A percentile compares a stretch with the other conserved stretches of the same genome.
Evolutionary conservation across 2,888 invertebrate species (phyloP).

Genomic region (Pharmacophagus antenor): DNA sequence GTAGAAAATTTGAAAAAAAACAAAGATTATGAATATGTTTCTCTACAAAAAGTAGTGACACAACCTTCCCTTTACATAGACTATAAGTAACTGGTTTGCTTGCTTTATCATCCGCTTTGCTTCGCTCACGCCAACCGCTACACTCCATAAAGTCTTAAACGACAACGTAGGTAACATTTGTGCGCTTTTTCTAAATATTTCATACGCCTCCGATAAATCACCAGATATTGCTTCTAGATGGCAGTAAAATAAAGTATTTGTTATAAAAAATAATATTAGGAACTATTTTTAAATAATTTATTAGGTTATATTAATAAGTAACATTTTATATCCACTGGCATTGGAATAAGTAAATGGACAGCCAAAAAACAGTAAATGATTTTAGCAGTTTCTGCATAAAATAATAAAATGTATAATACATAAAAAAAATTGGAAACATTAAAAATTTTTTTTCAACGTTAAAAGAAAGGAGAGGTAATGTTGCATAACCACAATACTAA

Average conservation of each 20-base stretch:
- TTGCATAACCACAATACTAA: no score
- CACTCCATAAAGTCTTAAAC: constrained; percentile 1
- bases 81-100: constrained; percentile 68
- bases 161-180: not conserved
- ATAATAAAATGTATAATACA: no score
- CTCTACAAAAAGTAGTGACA: constrained; percentile 48
- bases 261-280: not conserved
- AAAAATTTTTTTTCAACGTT: no score
- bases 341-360: no score
- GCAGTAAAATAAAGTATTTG: not conserved
- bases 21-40: constrained; percentile 69
- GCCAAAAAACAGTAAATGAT: no score
- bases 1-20: constrained; percentile 67
- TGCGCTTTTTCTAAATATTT: not conserved
- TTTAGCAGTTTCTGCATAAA: no score
- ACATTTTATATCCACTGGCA: no score
- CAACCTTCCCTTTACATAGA: constrained; percentile 48
- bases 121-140: constrained; percentile 10
- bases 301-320: no score
- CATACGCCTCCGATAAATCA: not conserved
- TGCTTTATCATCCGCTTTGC: constrained; percentile 34
- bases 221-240: constrained; percentile 2
- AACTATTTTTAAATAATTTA: not conserved
- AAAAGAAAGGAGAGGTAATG: no score
- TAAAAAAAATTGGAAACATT: no score